Conservation (phyloP, 2,888 invertebrate species). For the Melipona beecheii region DNA sequence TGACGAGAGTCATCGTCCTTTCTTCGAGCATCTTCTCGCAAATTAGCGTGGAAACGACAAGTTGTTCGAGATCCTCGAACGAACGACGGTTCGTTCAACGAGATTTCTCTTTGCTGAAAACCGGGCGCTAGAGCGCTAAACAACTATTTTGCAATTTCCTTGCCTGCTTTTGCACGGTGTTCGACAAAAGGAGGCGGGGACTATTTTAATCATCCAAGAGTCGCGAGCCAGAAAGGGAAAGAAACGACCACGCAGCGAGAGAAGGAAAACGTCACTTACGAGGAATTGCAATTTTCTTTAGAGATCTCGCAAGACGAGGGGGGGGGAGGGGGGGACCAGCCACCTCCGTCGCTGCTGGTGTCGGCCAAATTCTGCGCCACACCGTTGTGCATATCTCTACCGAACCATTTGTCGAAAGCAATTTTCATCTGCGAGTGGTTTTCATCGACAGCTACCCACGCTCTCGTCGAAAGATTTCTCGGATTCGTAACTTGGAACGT, state of each 20-base stretch:
- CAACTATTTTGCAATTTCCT: slow-evolving; percentile 53
- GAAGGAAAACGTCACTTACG: slow-evolving; percentile 61
- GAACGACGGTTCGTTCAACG: slow-evolving; percentile 7
- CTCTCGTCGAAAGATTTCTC: not conserved
- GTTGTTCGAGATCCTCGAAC: not conserved
- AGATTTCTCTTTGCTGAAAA: not conserved
- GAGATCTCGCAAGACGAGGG: slow-evolving; percentile 44
- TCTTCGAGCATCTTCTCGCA: not conserved
- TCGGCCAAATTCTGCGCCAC: slow-evolving; percentile 54
- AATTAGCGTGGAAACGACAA: slow-evolving; percentile 42
- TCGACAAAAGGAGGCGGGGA: not conserved
- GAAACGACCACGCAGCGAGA: slow-evolving; percentile 7
- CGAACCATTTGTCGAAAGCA: slow-evolving; percentile 67
- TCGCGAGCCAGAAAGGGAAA: slow-evolving; percentile 34
- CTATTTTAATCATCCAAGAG: slow-evolving; percentile 67
- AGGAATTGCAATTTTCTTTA: slow-evolving; percentile 67
- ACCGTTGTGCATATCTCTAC: slow-evolving; percentile 46
- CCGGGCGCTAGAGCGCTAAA: slow-evolving; percentile 31
- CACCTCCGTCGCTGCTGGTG: slow-evolving; percentile 2
- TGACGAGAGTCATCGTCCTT: not conserved
- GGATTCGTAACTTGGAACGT: slow-evolving; percentile 14
- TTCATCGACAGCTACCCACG: slow-evolving; percentile 51
- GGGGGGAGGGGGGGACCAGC: not conserved
- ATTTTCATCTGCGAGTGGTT: slow-evolving; percentile 72
- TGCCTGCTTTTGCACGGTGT: not conserved